Evolutionary conservation across 2,113 vertebrate species (phyloP).

Genomic region (Hiodon tergisus): DNA sequence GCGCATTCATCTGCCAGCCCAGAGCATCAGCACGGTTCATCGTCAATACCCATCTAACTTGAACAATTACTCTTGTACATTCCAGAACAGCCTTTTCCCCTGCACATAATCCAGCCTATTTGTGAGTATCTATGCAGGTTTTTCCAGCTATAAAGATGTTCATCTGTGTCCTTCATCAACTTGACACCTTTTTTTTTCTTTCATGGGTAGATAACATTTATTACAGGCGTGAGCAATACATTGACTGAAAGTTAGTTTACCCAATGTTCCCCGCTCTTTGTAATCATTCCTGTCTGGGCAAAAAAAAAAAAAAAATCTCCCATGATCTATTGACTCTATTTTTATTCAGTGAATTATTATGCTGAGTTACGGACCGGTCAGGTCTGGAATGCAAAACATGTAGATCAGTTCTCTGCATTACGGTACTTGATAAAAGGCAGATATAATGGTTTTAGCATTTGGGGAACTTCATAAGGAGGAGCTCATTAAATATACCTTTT

Average conservation of each 20-base stretch:
- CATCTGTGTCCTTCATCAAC: conserved; percentile 75
- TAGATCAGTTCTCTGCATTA: neutral
- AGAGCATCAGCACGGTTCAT: conserved; percentile 4
- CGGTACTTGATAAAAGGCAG: neutral
- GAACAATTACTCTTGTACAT: conserved; percentile 55
- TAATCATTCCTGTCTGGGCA: conserved; percentile 67
- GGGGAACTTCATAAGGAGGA: neutral
- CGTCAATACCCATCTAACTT: conserved; percentile 38
- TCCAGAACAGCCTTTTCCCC: conserved; percentile 43
- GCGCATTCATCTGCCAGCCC: neutral
- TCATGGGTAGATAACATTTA: conserved; percentile 69
- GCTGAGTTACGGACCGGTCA: conserved; percentile 45
- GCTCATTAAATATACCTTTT: too few species aligned
- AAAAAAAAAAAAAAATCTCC: conserved; percentile 50
- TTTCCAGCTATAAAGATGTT: conserved; percentile 69
- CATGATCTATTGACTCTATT: conserved; percentile 69
- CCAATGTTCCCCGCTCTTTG: conserved; percentile 57
- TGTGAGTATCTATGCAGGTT: conserved; percentile 71
- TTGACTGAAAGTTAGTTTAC: conserved; percentile 61
- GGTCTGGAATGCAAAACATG: conserved; percentile 39
- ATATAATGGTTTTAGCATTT: neutral
- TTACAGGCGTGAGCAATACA: conserved; percentile 68
- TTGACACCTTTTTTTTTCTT: conserved; percentile 68
- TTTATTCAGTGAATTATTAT: conserved; percentile 61
- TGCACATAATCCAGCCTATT: conserved; percentile 52